A percentile compares a stretch with the other conserved stretches of the same genome.
These are phyloP conservation scores for Caenorhabditis sp. DNA, from an alignment of 2,888 invertebrate genomes.

Conservation along the genomic window DNA sequence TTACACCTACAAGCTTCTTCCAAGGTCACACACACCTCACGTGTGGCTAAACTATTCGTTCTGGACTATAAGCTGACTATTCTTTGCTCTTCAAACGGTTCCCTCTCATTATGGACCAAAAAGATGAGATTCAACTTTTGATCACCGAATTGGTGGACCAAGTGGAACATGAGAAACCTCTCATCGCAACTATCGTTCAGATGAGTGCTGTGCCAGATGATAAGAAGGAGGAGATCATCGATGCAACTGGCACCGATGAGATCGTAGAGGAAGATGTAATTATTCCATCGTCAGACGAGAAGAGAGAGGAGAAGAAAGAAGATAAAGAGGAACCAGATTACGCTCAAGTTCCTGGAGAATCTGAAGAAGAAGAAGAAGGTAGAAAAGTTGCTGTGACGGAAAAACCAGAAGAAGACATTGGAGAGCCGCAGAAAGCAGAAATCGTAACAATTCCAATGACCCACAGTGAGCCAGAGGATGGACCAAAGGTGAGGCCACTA, in stretches of 20 bases:
- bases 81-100: no score
- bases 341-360: conserved; percentile 52
- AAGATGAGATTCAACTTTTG: conserved; percentile 49
- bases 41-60: conserved; percentile 7
- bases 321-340: conserved; percentile 51
- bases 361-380: conserved; percentile 34
- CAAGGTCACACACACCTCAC: conserved; percentile 30
- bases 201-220: conserved; percentile 25
- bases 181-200: conserved; percentile 62
- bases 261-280: conserved; percentile 30
- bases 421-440: conserved; percentile 55
- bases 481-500: conserved; percentile 32
- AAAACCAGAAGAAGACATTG: conserved; percentile 19
- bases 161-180: conserved; percentile 50
- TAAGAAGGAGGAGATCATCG: conserved; percentile 42
- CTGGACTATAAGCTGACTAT: no score
- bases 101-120: conserved; percentile 24
- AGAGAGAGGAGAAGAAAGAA: conserved; percentile 18
- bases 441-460: conserved; percentile 47
- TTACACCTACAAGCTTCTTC: conserved; percentile 60
- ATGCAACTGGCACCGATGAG: conserved; percentile 29
- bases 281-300: conserved; percentile 10
- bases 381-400: neutral
- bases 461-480: conserved; percentile 48
- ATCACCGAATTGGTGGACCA: conserved; percentile 55